Base-by-base conservation (phyloP, 2,113 vertebrate genomes). In the Campylomormyrus numenius region DNA sequence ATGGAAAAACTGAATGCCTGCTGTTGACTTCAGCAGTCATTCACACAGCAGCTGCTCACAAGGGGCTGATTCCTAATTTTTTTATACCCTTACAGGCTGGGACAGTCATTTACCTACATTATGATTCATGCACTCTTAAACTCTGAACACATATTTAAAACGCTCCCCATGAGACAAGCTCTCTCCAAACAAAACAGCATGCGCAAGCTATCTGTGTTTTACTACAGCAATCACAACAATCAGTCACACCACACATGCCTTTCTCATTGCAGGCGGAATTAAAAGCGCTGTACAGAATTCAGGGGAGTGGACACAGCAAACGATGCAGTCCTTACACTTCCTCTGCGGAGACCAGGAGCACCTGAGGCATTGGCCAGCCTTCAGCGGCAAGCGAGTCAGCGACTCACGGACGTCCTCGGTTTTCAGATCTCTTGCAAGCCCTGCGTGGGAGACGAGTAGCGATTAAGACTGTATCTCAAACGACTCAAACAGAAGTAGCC, bases 391-490 rank as follows among this genome's bases (percentile, higher is more conserved):
- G 74, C 17, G 19, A 35, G 35, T 80, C 74, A 17, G 74, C 35
- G 17, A 80, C 74, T 1, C 74, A 7, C 31, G 5, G 35, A 17
- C 5, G 31, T 42, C 74, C 46, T 83, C 39, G 5, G 84, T 13
- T n/a, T 90, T n/a, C 53, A 66, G 80, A 46, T n/a, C 58, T 13
- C 42, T 15, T 31, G 80, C 48, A 66, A 90, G 58, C 74, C 39
- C 83, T 90, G 85, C 21, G 46, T 77, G 31, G 89, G 85, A 90
- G 85, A 62, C 35, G 58, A 87, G 5, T 15, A 48, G 13, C 49
- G 35, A 35, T 90, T 90, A 86, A 42, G 53, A 48, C 42, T 13
- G 49, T 90, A 90, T 88, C 58, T 88, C 5, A 49, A 70, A 88
- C 3, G 11, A 49, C n/a, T 31, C 17, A 15, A 86, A 50, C 45